Conservation (phyloP, 2,797 vertebrate species). For the Vespertilio murinus region DNA sequence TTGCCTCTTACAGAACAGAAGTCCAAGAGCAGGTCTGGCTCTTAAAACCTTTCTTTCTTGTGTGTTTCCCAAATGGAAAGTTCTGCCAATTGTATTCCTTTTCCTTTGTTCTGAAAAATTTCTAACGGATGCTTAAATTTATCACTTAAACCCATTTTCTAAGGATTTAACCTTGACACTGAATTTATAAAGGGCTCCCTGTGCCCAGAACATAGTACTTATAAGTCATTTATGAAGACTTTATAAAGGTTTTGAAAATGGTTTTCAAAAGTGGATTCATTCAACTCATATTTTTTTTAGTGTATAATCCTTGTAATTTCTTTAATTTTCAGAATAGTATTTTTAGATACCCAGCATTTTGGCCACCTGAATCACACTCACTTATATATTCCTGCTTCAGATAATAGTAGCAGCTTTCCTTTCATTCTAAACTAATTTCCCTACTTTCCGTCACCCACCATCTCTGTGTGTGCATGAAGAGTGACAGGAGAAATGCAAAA, state of each 20-base stretch:
- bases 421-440: background rate
- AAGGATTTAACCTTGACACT: background rate
- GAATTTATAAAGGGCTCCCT: background rate
- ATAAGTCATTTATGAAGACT: background rate
- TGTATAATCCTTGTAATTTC: background rate
- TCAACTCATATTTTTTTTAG: constrained; percentile 20
- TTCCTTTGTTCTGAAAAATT: background rate
- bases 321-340: background rate
- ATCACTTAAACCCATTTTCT: background rate
- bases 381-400: background rate
- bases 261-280: constrained; percentile 7
- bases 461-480: background rate
- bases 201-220: background rate
- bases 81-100: background rate
- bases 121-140: background rate
- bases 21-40: background rate
- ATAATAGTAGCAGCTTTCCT: background rate
- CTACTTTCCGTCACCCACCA: background rate
- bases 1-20: background rate
- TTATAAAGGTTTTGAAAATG: background rate
- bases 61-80: background rate
- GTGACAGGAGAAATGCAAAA: background rate
- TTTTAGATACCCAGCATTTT: background rate
- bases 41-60: background rate
- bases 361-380: background rate